phyloP scores from a whole-genome alignment of 2,797 vertebrate genomes.

The Pseudocheirus occidentalis region DNA sequence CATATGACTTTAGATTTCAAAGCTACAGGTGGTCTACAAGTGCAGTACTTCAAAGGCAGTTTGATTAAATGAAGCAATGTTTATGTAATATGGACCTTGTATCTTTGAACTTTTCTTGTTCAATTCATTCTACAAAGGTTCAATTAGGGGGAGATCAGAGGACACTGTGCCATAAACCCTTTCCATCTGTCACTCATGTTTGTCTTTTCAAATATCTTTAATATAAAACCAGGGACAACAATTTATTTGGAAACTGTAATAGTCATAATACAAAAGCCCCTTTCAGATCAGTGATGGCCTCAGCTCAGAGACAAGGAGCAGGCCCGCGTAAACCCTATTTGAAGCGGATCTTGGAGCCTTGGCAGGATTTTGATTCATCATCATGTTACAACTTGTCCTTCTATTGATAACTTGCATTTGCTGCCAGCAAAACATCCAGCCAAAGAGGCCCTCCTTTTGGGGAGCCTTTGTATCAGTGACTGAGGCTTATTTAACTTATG shows the following conservation, averaged over 20 bases:
- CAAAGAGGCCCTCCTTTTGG: slow-evolving; percentile 49
- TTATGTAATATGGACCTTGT: slow-evolving; percentile 83
- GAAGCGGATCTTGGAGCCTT: slow-evolving; percentile 76
- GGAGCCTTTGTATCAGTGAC: slow-evolving; percentile 79
- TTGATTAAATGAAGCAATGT: slow-evolving; percentile 88
- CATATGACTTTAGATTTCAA: slow-evolving; percentile 89
- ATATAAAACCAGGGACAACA: slow-evolving; percentile 77
- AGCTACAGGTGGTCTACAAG: slow-evolving; percentile 90
- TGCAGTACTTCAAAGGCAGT: slow-evolving; percentile 91
- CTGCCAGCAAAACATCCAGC: slow-evolving; percentile 66
- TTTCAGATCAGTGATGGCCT: slow-evolving; percentile 71
- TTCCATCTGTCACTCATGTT: slow-evolving; percentile 82
- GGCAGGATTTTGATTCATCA: slow-evolving; percentile 66
- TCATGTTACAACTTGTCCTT: slow-evolving; percentile 71
- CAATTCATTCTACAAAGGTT: slow-evolving; percentile 89
- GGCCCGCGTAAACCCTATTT: slow-evolving; percentile 59
- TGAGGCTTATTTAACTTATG: slow-evolving; percentile 82
- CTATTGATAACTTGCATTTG: slow-evolving; percentile 70
- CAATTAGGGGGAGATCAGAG: slow-evolving; percentile 91
- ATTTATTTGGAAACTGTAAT: slow-evolving; percentile 81
- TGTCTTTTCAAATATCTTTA: slow-evolving; percentile 83
- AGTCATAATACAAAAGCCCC: slow-evolving; percentile 77
- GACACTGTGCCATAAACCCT: slow-evolving; percentile 71
- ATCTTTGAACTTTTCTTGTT: slow-evolving; percentile 92
- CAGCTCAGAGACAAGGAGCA: slow-evolving; percentile 8